Percentiles rank a stretch among this genome's conserved stretches.
These are phyloP conservation scores for Ditylenchus dipsaci DNA, from an alignment of 1,140 invertebrate genomes.

Conservation along the genomic window DNA sequence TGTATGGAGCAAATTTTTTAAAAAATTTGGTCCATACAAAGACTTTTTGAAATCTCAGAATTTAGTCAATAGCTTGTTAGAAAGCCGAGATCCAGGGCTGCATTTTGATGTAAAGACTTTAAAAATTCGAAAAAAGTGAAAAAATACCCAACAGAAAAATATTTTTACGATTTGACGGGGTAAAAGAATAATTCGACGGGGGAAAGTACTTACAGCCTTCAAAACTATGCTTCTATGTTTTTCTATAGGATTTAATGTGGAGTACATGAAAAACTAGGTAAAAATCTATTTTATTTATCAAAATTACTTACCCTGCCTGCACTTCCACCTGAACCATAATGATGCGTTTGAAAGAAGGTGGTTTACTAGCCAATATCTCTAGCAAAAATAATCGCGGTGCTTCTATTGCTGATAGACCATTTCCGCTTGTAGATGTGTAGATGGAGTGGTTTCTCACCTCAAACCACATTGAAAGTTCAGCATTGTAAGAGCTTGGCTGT, in stretches of 20 bases:
- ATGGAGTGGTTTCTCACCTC: slow-evolving; percentile 16
- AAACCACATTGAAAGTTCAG: slow-evolving; percentile 15
- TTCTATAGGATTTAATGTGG: slow-evolving; percentile 7
- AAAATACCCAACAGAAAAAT: no score
- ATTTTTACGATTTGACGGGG: no score
- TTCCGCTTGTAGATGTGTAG: slow-evolving; percentile 6
- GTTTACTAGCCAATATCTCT: slow-evolving; percentile 29
- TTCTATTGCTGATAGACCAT: not conserved
- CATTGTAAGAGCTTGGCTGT: slow-evolving; percentile 3
- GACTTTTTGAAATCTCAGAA: no score
- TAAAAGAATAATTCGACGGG: no score
- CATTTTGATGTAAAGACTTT: no score
- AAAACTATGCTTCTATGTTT: no score
- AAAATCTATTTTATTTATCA: slow-evolving; percentile 17
- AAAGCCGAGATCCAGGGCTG: no score
- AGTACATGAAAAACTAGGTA: slow-evolving; percentile 6
- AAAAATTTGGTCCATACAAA: no score
- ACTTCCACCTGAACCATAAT: slow-evolving; percentile 31
- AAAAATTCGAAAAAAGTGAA: no score
- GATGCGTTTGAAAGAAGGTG: slow-evolving; percentile 20
- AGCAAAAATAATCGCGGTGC: slow-evolving; percentile 19
- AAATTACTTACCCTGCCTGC: slow-evolving; percentile 18
- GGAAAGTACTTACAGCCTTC: no score
- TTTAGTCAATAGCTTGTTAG: no score
- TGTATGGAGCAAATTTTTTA: no score